Evolutionary conservation across 1,140 invertebrate genomes (phyloP).

Genomic region (Rhizoglyphus robini): DNA sequence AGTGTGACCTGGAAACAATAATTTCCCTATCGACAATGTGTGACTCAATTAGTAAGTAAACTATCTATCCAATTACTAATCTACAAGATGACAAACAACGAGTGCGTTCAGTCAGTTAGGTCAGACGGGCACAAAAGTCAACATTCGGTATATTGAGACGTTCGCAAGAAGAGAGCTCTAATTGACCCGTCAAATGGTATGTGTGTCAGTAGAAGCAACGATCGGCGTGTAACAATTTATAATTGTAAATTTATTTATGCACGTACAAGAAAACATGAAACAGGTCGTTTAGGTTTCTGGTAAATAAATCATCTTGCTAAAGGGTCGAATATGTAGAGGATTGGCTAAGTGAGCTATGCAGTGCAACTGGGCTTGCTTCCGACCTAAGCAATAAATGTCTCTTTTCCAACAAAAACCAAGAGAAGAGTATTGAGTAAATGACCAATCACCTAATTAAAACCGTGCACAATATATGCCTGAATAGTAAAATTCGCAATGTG

Average conservation of each 20-base stretch:
- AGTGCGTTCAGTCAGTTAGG: too few relatives aligned
- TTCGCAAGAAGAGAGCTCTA: too few relatives aligned
- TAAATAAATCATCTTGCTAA: conserved; percentile 1
- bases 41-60: too few relatives aligned
- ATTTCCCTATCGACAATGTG: too few relatives aligned
- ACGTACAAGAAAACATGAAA: neutral
- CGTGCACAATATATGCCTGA: conserved; percentile 42
- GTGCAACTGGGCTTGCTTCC: neutral
- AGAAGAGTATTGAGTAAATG: too few relatives aligned
- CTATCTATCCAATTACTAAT: too few relatives aligned
- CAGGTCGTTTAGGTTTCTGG: neutral
- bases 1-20: too few relatives aligned
- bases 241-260: conserved; percentile 17
- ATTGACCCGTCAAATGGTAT: too few relatives aligned
- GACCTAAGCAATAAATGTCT: too few relatives aligned
- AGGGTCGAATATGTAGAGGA: neutral
- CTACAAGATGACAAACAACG: too few relatives aligned
- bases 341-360: neutral
- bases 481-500: conserved; percentile 72
- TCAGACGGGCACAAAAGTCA: neutral
- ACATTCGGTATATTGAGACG: neutral
- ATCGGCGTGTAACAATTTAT: neutral
- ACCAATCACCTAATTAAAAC: neutral
- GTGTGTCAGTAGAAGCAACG: too few relatives aligned
- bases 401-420: neutral